Percentiles rank a stretch among this genome's conserved stretches.
These are phyloP conservation scores for Papilio demoleus DNA, from an alignment of 2,888 invertebrate species.

Conservation along the genomic window DNA sequence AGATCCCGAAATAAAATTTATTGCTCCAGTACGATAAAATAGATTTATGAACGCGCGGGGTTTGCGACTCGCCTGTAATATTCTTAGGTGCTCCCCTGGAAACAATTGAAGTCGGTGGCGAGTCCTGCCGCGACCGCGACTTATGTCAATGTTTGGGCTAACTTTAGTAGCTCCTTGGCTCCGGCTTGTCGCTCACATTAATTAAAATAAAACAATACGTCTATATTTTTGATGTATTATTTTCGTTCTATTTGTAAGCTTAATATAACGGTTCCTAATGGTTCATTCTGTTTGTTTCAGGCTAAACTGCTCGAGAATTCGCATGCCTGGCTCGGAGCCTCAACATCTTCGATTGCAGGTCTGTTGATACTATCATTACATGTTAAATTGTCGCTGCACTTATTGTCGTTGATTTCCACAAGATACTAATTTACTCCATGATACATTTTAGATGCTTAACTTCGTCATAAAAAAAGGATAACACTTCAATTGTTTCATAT, in stretches of 20 bases:
- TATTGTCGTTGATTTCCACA: constrained; percentile 29
- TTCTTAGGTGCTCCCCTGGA: constrained; percentile 71
- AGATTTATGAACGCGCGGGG: constrained; percentile 79
- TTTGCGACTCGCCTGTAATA: constrained; percentile 66
- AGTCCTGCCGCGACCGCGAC: constrained; percentile 44
- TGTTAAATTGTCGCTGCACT: constrained; percentile 46
- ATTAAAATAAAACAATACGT: constrained; percentile 2
- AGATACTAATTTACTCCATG: neutral
- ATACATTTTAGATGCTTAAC: neutral
- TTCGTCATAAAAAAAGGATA: neutral
- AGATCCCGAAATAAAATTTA: constrained; percentile 84
- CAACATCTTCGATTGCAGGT: constrained; percentile 96
- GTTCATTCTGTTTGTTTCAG: constrained; percentile 80
- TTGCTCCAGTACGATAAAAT: constrained; percentile 82
- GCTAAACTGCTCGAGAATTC: constrained; percentile 96
- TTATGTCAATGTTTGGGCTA: constrained; percentile 46
- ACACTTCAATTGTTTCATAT: no score
- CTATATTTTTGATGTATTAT: neutral
- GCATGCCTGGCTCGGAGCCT: constrained; percentile 96
- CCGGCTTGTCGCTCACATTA: constrained; percentile 10
- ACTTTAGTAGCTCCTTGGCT: constrained; percentile 19
- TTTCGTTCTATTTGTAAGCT: neutral
- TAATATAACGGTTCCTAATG: constrained; percentile 4
- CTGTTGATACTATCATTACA: constrained; percentile 76
- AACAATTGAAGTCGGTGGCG: constrained; percentile 53